Conservation (phyloP, 2,888 invertebrate species). For the Prosopocoilus inquinatus region DNA sequence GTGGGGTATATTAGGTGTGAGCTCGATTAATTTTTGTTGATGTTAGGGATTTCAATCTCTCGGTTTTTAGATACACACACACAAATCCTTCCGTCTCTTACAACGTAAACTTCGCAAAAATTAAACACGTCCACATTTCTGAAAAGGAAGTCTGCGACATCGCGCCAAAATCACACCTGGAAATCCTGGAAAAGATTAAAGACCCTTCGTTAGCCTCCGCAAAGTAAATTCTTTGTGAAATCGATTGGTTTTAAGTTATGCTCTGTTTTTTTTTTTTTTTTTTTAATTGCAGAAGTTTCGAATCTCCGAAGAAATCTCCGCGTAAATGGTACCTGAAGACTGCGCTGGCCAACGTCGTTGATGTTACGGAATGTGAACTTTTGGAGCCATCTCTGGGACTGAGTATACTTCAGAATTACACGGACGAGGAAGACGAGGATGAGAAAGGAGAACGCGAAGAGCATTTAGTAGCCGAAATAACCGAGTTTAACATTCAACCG, state of each 20-base stretch:
- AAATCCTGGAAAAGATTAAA: constrained; percentile 23
- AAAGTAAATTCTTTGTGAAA: background rate
- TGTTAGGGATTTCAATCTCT: background rate
- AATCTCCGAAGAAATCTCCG: constrained; percentile 1
- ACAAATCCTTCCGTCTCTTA: constrained; percentile 36
- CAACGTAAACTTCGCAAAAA: constrained; percentile 33
- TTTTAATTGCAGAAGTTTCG: constrained; percentile 12
- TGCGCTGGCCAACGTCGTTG: constrained; percentile 31
- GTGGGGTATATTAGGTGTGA: constrained; percentile 37
- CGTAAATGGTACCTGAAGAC: constrained; percentile 41
- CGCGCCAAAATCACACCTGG: constrained; percentile 26
- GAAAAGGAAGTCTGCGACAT: constrained; percentile 34
- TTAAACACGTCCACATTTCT: constrained; percentile 30
- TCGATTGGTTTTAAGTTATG: too few species aligned
- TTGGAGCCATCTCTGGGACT: constrained; percentile 44
- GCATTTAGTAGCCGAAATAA: too few species aligned
- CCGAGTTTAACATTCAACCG: too few species aligned
- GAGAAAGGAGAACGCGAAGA: constrained; percentile 20
- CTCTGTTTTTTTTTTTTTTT: background rate
- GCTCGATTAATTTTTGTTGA: constrained; percentile 5
- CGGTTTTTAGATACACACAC: constrained; percentile 37
- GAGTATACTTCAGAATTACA: constrained; percentile 44
- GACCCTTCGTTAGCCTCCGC: constrained; percentile 4
- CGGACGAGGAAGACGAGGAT: constrained; percentile 41
- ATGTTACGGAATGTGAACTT: constrained; percentile 36